These are phyloP conservation scores for Pogona vitticeps DNA, from an alignment of 2,113 vertebrate genomes.

Conservation along the genomic window DNA sequence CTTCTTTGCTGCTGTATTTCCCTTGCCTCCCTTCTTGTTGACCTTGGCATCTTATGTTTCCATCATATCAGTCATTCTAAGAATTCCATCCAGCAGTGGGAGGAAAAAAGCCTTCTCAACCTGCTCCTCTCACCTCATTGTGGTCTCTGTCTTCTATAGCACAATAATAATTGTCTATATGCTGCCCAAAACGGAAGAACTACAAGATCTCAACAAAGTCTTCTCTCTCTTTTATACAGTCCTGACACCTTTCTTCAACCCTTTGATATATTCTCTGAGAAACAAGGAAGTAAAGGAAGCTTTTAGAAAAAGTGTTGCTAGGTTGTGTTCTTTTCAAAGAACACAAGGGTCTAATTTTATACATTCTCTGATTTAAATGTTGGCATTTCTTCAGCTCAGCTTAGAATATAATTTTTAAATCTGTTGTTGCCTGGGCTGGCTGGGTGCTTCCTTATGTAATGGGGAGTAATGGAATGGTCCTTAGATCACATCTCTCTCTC, in stretches of 20 bases:
- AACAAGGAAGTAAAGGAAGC: constrained; percentile 25
- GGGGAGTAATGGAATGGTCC: no score
- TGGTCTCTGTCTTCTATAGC: constrained; percentile 48
- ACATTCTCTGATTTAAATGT: background rate
- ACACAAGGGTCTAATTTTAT: background rate
- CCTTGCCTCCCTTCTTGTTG: constrained; percentile 32
- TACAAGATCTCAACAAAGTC: constrained; percentile 18
- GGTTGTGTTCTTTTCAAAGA: background rate
- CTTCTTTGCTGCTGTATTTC: background rate
- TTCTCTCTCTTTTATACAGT: constrained; percentile 25
- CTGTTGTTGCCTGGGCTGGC: background rate
- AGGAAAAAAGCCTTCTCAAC: constrained; percentile 51
- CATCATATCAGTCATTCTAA: constrained; percentile 25
- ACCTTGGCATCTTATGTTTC: constrained; percentile 44
- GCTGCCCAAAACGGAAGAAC: constrained; percentile 5
- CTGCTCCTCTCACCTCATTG: constrained; percentile 47
- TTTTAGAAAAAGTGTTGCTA: background rate
- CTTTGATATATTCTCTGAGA: constrained; percentile 25
- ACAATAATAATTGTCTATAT: constrained; percentile 10
- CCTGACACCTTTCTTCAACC: constrained; percentile 22
- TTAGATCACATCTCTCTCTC: no score
- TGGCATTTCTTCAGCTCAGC: background rate
- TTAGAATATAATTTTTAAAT: background rate
- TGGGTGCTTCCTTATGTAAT: no score
- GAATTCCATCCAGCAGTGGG: background rate